These are phyloP conservation scores for Macaria liturata DNA, from an alignment of 2,888 invertebrate genomes.

Conservation along the genomic window DNA sequence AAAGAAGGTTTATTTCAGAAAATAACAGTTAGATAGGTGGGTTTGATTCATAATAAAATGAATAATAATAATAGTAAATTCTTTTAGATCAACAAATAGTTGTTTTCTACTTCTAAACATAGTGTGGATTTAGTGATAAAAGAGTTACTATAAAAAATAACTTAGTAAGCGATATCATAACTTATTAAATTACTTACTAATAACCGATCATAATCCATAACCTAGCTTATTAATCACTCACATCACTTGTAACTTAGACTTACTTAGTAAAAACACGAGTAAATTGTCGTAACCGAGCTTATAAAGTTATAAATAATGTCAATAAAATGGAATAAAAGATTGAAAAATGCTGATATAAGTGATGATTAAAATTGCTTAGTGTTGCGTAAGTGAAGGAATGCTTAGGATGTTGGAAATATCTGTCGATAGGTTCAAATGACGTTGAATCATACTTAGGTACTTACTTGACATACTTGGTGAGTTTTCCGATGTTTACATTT, in stretches of 20 bases:
- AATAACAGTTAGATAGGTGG: no score
- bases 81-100: no score
- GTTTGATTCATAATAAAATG: no score
- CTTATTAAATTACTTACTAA: neutral
- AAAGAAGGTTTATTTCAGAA: no score
- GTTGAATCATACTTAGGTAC: conserved; percentile 5
- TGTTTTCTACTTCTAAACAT: no score
- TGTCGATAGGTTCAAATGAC: conserved; percentile 2
- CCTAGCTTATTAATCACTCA: conserved; percentile 10
- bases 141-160: no score
- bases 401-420: conserved; percentile 17
- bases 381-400: conserved; percentile 36
- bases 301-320: conserved; percentile 18
- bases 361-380: conserved; percentile 25
- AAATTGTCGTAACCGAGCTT: conserved; percentile 7
- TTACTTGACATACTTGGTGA: neutral
- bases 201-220: conserved; percentile 16
- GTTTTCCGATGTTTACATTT: no score
- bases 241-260: conserved; percentile 1
- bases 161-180: conserved; percentile 2
- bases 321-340: conserved; percentile 9
- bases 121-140: no score
- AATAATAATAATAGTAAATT: no score
- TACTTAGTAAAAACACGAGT: neutral
- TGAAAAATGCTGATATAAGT: conserved; percentile 3